phyloP scores from a whole-genome alignment of 2,888 invertebrate species.

The Scaptomyza caliginosa region DNA sequence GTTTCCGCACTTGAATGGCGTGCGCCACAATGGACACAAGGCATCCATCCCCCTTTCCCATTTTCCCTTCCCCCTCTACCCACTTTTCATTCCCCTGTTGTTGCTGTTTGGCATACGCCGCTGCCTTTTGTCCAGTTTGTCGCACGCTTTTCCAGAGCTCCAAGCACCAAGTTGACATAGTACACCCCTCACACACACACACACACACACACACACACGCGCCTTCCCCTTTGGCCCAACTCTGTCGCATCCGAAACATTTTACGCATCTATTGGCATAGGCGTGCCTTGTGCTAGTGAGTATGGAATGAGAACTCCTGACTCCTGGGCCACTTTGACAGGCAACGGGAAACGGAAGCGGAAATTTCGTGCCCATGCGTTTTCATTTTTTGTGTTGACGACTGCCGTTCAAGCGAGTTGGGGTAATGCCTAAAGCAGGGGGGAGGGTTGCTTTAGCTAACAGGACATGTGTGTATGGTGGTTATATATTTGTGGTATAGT shows the following conservation, averaged over 20 bases:
- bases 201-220: no score
- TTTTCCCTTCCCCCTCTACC: neutral
- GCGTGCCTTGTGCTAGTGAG: slow-evolving; percentile 18
- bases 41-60: neutral
- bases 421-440: no score
- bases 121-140: slow-evolving; percentile 70
- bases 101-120: slow-evolving; percentile 59
- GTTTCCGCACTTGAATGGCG: slow-evolving; percentile 77
- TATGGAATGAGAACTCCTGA: neutral
- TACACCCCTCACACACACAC: slow-evolving; percentile 1
- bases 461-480: slow-evolving; percentile 43
- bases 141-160: slow-evolving; percentile 38
- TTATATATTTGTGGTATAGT: slow-evolving; percentile 35
- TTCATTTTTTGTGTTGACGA: slow-evolving; percentile 74
- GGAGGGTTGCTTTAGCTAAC: neutral
- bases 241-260: slow-evolving; percentile 65
- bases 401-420: slow-evolving; percentile 30
- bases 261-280: slow-evolving; percentile 61
- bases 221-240: slow-evolving; percentile 1
- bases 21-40: slow-evolving; percentile 66
- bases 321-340: slow-evolving; percentile 65
- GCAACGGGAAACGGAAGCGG: slow-evolving; percentile 74
- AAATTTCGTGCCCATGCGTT: slow-evolving; percentile 79
- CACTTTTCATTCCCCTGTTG: neutral
- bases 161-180: neutral